Base-by-base conservation (phyloP, 1,140 invertebrate species). In the Daktulosphaira vitifoliae region DNA sequence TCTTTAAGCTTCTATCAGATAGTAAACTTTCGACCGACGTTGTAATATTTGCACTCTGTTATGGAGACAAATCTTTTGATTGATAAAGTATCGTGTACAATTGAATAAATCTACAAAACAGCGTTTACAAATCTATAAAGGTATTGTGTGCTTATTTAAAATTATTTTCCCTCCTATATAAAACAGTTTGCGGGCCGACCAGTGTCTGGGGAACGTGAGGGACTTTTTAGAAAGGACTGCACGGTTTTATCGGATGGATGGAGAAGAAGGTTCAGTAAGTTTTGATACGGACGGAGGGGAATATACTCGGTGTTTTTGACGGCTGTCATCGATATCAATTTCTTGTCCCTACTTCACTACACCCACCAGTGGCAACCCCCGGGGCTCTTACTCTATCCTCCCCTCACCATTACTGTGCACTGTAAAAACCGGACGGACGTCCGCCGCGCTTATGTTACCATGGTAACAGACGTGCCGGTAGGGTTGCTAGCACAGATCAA, bases 291-390 rank as follows among this genome's bases (percentile, higher is more conserved):
- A 11, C 15, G 11, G 54, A 22, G 25, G 54, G 5, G 29, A 9
- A 11, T 33, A 33, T 11, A 6, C 29, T 5, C 5, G 29, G 54
- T 59, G 54, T 59, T 59, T 59, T 59, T 59, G 54, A 59, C 54
- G 54, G 54, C 54, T 59, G 54, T 59, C 54, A 46, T 59, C 54
- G 54, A 59, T 59, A 59, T 59, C 54, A 59, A 59, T 59, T 59
- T 59, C 54, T 59, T 46, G 54, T 59, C 38, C 39, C 39, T 59
- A 16, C 38, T 2, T 20, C 25, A 11, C 26, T 23, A 23, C 46
- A 23, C 22, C 20, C 2, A 1, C 18, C 44, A 11, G 13, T 8
- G 16, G 20, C 23, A n/a, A 44, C 25, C 54, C 54, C 16, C 54
- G 11, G 44, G 54, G 54, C 22, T 15, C 29, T 33, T 33, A 33